Percentiles rank a stretch among this genome's conserved stretches.
phyloP scores from a whole-genome alignment of 2,113 vertebrate genomes.

The Rhipidura dahli region DNA sequence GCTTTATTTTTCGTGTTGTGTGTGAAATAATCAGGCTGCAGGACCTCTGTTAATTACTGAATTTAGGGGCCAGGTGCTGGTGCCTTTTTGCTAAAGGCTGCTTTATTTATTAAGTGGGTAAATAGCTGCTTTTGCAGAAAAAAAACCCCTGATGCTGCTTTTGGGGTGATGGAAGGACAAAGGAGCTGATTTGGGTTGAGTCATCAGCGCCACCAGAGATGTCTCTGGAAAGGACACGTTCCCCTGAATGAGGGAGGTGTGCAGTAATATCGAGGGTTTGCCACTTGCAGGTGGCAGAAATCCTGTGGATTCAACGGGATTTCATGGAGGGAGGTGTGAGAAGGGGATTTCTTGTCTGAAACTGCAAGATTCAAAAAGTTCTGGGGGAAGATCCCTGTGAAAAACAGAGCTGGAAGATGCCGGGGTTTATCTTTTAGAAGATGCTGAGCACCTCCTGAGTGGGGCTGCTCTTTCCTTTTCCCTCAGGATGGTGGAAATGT shows the following conservation, averaged over 20 bases:
- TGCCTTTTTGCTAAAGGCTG: background rate
- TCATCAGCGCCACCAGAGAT: background rate
- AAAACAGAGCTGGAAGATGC: background rate
- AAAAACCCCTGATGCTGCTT: background rate
- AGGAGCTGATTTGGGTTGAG: background rate
- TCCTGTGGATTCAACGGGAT: background rate
- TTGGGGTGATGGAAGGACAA: background rate
- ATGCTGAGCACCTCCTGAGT: background rate
- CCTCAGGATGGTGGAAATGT: accelerated
- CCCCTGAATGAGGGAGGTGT: background rate
- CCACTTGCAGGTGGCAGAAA: accelerated
- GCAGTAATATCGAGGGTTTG: background rate
- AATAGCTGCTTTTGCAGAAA: background rate
- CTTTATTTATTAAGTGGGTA: too few relatives aligned
- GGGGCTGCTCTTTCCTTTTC: background rate
- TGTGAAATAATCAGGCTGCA: background rate
- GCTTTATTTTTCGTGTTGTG: accelerated
- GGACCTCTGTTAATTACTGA: background rate
- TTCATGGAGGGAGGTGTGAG: accelerated
- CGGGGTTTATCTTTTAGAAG: background rate
- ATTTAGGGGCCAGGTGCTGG: background rate
- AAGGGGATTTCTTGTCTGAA: background rate
- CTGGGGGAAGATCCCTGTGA: background rate
- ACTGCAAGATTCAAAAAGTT: background rate
- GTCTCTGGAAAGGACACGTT: background rate